phyloP scores from a whole-genome alignment of 2,113 vertebrate genomes.

The Corythaixoides concolor region DNA sequence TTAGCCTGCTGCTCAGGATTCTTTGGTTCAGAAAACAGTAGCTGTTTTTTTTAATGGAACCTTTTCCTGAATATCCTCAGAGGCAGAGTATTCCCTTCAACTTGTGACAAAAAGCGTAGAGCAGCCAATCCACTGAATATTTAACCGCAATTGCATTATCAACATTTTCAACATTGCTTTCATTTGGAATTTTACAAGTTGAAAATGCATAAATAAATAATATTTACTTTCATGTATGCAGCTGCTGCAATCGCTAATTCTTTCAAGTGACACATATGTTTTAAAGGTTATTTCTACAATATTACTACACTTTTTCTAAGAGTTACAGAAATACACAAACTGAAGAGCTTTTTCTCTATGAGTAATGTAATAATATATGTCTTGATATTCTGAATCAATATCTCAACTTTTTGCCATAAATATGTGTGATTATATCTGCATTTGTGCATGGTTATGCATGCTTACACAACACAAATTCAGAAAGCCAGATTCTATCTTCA shows the following conservation, averaged over 20 bases:
- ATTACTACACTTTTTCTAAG: neutral
- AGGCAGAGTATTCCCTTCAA: neutral
- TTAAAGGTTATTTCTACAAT: neutral
- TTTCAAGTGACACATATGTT: neutral
- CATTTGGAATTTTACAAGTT: neutral
- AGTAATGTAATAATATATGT: neutral
- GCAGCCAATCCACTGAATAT: neutral
- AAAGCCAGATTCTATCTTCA: neutral
- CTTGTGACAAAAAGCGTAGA: neutral
- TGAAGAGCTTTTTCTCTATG: neutral
- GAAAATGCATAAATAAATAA: neutral
- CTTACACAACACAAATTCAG: neutral
- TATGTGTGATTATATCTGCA: neutral
- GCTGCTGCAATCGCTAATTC: neutral
- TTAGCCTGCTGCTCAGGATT: neutral
- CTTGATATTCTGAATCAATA: neutral
- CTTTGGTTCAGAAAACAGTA: neutral
- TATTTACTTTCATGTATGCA: neutral
- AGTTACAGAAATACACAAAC: neutral
- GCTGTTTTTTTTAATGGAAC: slow-evolving; percentile 4
- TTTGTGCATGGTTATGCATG: neutral
- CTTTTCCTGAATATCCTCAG: slow-evolving; percentile 8
- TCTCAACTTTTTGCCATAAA: neutral
- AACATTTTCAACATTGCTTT: neutral
- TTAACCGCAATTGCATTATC: neutral